Evolutionary conservation across 2,797 vertebrate species (phyloP), one percentile per base, ranked within the genome.

Genomic region (Lemur catta): DNA sequence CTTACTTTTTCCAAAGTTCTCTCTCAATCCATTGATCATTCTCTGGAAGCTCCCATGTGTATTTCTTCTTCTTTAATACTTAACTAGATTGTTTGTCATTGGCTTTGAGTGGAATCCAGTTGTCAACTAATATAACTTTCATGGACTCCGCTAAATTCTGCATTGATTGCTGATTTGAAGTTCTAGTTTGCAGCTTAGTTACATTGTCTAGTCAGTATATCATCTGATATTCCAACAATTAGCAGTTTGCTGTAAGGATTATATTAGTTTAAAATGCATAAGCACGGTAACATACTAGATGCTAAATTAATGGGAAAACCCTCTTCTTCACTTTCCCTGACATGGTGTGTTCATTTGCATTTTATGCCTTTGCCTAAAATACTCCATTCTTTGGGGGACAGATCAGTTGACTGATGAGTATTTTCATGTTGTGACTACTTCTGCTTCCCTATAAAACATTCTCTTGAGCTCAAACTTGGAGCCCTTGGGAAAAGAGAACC

Each of bases 1-100:
- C 57, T 88, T 24, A 35, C 52, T 95, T 95, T 89, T 71, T 48
- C 50, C 82, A 71, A 35, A 85, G 48, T 82, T 92, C 28, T 78
- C 35, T 94, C 38, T 43, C 80, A 52, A 46, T 69, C n/a, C 67
- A 94, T 93, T 93, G 80, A 82, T 90, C 76, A 30, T 87, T 93
- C 65, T 84, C 38, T 80, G 57, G 63, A 91, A 52, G 11, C 69
- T 55, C 43, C 57, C 63, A 55, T 35, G 14, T 48, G 20, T 71
- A 38, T 76, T 92, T 96, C 67, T 76, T 96, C 67, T 76, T 86
- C 76, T 90, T 59, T 91, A 96, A 78, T 82, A 33, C 65, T 80
- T 95, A 76, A 79, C 85, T 72, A 61, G 52, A 41, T 72, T 92
- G 57, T 81, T 89, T 95, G 43, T 46, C 48, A 52, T 72, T 94